phyloP scores from a whole-genome alignment of 1,140 invertebrate species.

The Tenebrio molitor region DNA sequence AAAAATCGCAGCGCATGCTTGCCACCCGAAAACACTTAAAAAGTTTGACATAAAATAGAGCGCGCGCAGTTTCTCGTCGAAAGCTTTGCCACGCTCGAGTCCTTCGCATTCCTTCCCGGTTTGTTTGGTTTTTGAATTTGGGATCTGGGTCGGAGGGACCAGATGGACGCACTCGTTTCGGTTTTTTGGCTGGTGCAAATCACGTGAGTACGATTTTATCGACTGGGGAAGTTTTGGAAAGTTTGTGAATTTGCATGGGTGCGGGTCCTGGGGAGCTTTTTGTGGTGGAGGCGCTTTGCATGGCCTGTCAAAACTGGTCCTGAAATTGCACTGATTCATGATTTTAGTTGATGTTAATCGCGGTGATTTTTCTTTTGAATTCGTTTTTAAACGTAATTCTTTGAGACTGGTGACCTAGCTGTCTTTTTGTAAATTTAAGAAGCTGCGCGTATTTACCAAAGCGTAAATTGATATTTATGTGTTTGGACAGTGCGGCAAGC shows the following conservation, averaged over 20 bases:
- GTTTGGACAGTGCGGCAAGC: constrained; percentile 2
- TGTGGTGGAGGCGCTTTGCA: too few species aligned
- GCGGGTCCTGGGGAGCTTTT: too few species aligned
- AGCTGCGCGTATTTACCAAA: constrained; percentile 8
- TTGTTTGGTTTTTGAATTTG: constrained; percentile 22
- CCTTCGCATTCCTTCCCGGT: constrained; percentile 5
- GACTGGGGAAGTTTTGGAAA: not conserved
- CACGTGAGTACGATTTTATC: constrained; percentile 2
- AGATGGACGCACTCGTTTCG: not conserved
- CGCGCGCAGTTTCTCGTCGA: constrained; percentile 31
- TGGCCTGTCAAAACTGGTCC: too few species aligned
- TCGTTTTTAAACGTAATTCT: too few species aligned
- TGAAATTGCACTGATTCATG: too few species aligned
- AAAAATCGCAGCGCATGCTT: constrained; percentile 27
- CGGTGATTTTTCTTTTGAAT: not conserved
- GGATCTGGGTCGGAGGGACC: not conserved
- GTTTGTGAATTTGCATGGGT: too few species aligned
- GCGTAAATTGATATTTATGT: constrained; percentile 38
- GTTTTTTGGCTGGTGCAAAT: not conserved
- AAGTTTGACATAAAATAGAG: constrained; percentile 32
- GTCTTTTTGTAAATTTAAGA: constrained; percentile 22
- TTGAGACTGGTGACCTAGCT: too few species aligned
- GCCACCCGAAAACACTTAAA: constrained; percentile 24
- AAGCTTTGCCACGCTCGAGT: constrained; percentile 25
- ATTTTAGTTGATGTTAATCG: not conserved